Base-by-base conservation (phyloP, 2,888 invertebrate genomes). In the Gortyna flavago region DNA sequence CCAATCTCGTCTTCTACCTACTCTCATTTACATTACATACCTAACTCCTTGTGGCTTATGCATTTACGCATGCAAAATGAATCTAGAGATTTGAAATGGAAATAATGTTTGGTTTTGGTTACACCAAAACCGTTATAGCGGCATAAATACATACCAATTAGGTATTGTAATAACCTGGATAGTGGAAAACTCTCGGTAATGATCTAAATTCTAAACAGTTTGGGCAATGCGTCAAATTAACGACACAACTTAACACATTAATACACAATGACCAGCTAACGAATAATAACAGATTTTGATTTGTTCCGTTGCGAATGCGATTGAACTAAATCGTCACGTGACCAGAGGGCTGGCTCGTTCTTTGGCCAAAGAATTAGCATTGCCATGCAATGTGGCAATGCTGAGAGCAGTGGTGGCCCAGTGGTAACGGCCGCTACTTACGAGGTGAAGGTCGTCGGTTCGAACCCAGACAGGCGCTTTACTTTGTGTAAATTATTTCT, bases 141-240 rank as follows among this genome's bases (percentile, higher is more conserved):
- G 32, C 32, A 32, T 21, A 61, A 11, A 32, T 44, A 35, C 59
- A n/a, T 29, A 48, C n/a, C 7, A 72, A 48, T 61, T 48, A 0
- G 18, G 25, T 9, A 41, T 41, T 48, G 32, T 38, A 48, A 51
- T 51, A 11, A 44, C 29, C 7, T 65, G 38, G 18, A 13, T 29
- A 76, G 29, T 57, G 59, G 18, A 25, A 5, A 2, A 0, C 18
- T 16, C 6, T 29, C 7, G 18, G 16, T 71, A 16, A 35, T 21
- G 0, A 35, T n/a, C 38, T n/a, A 25, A 66, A 57, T 29, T n/a
- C 38, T n/a, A 25, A 66, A 57, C 35, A 61, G 25, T 29, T 29
- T 2, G 59, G 81, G 84, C 81, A 75, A 90, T 92, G 85, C 82
- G 85, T 90, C 89, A 91, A 85, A 89, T 86, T 90, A 71, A 51